Percentiles rank a stretch among this genome's conserved stretches.
phyloP scores from a whole-genome alignment of 2,888 invertebrate genomes.

The Heteromurus nitidus region DNA sequence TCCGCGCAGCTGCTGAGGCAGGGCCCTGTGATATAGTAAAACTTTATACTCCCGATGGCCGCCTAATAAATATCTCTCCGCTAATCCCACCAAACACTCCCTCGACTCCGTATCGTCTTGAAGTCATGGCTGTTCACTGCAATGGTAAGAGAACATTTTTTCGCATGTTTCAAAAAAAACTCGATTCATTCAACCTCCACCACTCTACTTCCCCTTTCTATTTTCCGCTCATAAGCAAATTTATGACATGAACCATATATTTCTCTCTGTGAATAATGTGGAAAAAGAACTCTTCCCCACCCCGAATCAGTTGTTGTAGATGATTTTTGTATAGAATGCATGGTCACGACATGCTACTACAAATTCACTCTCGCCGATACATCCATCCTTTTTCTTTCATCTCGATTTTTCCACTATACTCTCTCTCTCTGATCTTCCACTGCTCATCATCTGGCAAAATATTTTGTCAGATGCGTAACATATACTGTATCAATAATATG shows the following conservation, averaged over 20 bases:
- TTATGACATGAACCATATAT: conserved; percentile 27
- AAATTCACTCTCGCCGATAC: neutral
- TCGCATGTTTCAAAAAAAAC: no score
- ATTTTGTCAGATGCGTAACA: no score
- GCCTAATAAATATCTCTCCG: conserved; percentile 81
- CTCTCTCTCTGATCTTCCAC: no score
- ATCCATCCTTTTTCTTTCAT: neutral
- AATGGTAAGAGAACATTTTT: conserved; percentile 75
- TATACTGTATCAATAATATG: no score
- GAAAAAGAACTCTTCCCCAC: neutral
- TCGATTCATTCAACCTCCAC: neutral
- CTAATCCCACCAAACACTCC: conserved; percentile 79
- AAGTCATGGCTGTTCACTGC: conserved; percentile 77
- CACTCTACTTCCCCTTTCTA: neutral
- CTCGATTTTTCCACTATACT: no score
- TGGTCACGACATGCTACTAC: neutral
- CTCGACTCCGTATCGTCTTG: conserved; percentile 78
- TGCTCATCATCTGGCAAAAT: no score
- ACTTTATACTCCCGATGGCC: conserved; percentile 80
- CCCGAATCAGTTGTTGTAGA: no score
- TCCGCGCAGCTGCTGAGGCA: conserved; percentile 82
- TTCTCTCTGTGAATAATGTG: conserved; percentile 45
- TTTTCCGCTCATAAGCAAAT: conserved; percentile 19
- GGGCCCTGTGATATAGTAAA: conserved; percentile 82
- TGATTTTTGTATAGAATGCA: no score